Evolutionary conservation across 2,113 vertebrate species (phyloP).

Genomic region (Grus americana): DNA sequence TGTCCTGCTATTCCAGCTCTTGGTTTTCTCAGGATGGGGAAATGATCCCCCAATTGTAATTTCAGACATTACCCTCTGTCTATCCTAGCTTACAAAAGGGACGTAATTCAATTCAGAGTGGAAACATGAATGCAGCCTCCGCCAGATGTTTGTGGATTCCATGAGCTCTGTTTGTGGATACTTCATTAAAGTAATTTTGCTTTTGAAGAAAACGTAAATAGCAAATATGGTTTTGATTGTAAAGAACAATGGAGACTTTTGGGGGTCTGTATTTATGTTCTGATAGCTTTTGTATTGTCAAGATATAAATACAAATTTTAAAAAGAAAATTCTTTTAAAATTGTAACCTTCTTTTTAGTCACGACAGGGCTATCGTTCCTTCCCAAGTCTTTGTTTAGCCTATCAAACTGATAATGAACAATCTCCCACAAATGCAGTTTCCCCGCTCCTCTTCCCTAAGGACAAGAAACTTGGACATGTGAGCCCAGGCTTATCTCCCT

Average conservation of each 20-base stretch:
- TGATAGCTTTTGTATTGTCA: neutral
- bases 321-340: neutral
- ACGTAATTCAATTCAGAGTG: constrained; percentile 54
- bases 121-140: constrained; percentile 41
- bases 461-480: neutral
- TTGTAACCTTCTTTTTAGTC: neutral
- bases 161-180: constrained; percentile 37
- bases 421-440: neutral
- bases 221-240: constrained; percentile 55
- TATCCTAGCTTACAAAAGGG: constrained; percentile 24
- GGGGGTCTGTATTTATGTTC: neutral
- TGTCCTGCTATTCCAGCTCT: neutral
- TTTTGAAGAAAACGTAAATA: constrained; percentile 31
- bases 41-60: constrained; percentile 6
- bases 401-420: neutral
- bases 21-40: constrained; percentile 24
- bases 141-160: constrained; percentile 56
- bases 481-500: neutral
- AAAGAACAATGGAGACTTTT: neutral
- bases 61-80: constrained; percentile 37
- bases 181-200: constrained; percentile 24
- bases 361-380: neutral
- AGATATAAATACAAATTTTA: neutral
- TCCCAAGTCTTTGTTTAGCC: neutral
- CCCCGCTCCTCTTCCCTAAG: neutral